These are phyloP conservation scores for Chloroceryle aenea DNA, from an alignment of 2,113 vertebrate genomes.

Conservation along the genomic window DNA sequence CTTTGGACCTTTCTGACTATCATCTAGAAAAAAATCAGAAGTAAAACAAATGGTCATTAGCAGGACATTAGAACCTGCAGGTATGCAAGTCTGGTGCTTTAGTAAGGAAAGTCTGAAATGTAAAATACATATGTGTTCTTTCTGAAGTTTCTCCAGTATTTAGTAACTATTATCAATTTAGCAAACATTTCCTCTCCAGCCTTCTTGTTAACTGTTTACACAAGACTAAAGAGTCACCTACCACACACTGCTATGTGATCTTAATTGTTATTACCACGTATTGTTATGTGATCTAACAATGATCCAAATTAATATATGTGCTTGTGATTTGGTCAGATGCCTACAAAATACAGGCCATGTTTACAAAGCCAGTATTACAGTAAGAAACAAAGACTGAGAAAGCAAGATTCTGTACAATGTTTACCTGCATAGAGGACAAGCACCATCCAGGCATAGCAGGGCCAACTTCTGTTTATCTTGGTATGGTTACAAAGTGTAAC, in stretches of 20 bases:
- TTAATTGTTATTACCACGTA: not conserved
- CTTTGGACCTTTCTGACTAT: slow-evolving; percentile 89
- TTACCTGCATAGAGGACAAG: not conserved
- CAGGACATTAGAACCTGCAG: not conserved
- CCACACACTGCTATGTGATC: not conserved
- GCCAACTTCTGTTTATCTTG: not conserved
- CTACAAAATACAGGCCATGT: rapidly evolving
- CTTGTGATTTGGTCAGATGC: rapidly evolving
- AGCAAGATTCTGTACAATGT: not conserved
- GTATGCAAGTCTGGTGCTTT: not conserved
- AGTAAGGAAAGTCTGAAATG: not conserved
- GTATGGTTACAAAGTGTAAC: not conserved
- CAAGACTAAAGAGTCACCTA: not conserved
- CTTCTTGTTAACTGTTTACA: not conserved
- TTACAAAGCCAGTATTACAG: not conserved
- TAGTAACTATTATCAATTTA: not conserved
- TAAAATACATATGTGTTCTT: not conserved
- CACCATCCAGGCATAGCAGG: not conserved
- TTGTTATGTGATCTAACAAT: not conserved
- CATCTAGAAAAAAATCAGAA: slow-evolving; percentile 73
- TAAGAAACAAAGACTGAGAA: not conserved
- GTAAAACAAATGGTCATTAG: not conserved
- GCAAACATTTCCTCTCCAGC: not conserved
- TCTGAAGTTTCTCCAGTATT: not conserved
- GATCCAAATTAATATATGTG: rapidly evolving